Evolutionary conservation across 2,113 vertebrate genomes (phyloP).

Genomic region (Ibidorhyncha struthersii): DNA sequence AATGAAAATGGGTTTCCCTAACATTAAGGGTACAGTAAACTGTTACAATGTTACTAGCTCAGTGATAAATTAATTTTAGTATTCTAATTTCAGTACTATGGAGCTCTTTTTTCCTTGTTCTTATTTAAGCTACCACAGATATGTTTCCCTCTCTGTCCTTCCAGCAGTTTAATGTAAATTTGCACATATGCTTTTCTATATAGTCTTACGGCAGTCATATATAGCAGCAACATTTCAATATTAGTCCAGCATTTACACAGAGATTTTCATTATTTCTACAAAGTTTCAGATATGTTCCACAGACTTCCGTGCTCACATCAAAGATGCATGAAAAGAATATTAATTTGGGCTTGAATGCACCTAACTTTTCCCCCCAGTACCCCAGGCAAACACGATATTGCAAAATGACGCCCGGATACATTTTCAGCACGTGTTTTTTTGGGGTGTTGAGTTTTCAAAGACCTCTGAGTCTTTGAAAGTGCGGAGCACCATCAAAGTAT

Average conservation of each 20-base stretch:
- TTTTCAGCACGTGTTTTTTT: background rate
- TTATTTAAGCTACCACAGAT: background rate
- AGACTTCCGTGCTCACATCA: background rate
- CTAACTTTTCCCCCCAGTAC: background rate
- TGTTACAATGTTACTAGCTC: background rate
- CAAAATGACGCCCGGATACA: background rate
- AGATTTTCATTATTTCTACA: background rate
- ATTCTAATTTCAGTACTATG: background rate
- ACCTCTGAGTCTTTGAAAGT: background rate
- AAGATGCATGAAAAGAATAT: background rate
- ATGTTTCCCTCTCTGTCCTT: background rate
- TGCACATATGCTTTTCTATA: background rate
- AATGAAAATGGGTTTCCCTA: background rate
- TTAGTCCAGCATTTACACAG: background rate
- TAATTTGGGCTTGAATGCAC: background rate
- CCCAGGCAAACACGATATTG: background rate
- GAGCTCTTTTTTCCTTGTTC: background rate
- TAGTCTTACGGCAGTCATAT: background rate
- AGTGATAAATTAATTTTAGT: background rate
- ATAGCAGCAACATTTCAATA: background rate
- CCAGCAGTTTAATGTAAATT: background rate
- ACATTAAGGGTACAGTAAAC: background rate
- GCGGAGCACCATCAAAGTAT: accelerated
- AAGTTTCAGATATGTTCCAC: background rate
- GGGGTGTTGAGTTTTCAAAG: background rate